These are phyloP conservation scores for Chamaedrilus cognettii DNA, from an alignment of 2,888 invertebrate genomes.

Conservation along the genomic window DNA sequence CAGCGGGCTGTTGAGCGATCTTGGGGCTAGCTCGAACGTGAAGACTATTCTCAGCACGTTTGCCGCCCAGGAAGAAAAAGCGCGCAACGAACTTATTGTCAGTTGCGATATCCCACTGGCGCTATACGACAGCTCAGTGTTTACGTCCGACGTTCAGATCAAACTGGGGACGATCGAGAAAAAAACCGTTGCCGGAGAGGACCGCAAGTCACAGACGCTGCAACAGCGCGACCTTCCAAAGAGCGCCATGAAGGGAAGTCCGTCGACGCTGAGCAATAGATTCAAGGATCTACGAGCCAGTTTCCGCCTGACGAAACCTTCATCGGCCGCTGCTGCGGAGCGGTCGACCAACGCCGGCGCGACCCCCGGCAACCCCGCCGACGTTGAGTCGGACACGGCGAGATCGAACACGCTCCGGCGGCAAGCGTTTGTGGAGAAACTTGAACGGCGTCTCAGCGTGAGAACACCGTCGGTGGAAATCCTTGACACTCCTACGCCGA, in stretches of 20 bases:
- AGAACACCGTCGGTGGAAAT: background rate
- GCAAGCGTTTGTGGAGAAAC: constrained; percentile 3
- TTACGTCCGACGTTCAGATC: constrained; percentile 2
- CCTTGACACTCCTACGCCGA: too few relatives aligned
- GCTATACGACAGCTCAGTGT: background rate
- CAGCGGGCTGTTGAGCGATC: background rate
- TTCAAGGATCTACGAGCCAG: background rate
- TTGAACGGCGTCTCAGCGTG: background rate
- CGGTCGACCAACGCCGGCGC: background rate
- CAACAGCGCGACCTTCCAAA: background rate
- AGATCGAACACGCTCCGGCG: background rate
- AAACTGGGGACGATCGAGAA: background rate
- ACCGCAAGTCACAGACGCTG: background rate
- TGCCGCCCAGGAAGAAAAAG: background rate
- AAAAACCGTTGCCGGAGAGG: background rate
- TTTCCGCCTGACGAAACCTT: background rate
- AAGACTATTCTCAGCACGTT: background rate
- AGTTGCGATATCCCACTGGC: background rate
- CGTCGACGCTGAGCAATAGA: background rate
- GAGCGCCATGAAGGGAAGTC: too few relatives aligned
- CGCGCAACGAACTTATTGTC: background rate
- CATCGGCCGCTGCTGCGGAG: background rate
- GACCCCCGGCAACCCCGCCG: background rate
- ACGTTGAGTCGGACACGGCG: background rate
- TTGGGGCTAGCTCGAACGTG: background rate